These are phyloP conservation scores for Rhinella marina DNA, from an alignment of 2,797 vertebrate species.

Conservation along the genomic window DNA sequence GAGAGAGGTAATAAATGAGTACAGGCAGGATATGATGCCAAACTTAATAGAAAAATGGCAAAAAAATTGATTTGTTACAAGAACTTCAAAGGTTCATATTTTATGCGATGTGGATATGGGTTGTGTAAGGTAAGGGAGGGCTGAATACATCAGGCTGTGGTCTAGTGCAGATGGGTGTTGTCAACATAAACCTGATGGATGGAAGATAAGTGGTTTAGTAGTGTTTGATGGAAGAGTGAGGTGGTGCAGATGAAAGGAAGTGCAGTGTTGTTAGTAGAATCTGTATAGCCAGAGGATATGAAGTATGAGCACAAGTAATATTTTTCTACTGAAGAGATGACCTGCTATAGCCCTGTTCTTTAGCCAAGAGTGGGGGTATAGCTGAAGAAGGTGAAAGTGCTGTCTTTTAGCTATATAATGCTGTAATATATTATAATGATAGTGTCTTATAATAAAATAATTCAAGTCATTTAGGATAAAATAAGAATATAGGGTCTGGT, in stretches of 20 bases:
- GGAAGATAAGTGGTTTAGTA: slow-evolving; percentile 15
- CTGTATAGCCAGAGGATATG: background rate
- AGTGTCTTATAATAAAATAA: too few relatives aligned
- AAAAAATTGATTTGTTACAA: background rate
- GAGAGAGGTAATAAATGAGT: background rate
- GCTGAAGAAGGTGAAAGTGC: background rate
- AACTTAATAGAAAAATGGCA: background rate
- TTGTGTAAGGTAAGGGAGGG: background rate
- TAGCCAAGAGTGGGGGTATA: background rate
- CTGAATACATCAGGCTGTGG: background rate
- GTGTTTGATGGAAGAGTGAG: slow-evolving; percentile 5
- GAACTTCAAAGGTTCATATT: background rate
- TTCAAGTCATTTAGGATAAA: too few relatives aligned
- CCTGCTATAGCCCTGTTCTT: background rate
- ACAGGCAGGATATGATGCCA: background rate
- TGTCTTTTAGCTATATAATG: too few relatives aligned
- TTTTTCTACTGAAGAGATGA: background rate
- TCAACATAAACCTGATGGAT: slow-evolving; percentile 23
- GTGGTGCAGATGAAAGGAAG: background rate
- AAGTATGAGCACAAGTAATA: background rate
- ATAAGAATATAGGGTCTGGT: too few relatives aligned
- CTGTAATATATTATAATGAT: too few relatives aligned
- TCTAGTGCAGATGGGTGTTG: slow-evolving; percentile 20
- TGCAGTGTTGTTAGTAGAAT: background rate
- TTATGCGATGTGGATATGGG: background rate